Evolutionary conservation across 2,888 invertebrate genomes (phyloP), one percentile per base, ranked within the genome.

Genomic region (Pimpla rufipes): DNA sequence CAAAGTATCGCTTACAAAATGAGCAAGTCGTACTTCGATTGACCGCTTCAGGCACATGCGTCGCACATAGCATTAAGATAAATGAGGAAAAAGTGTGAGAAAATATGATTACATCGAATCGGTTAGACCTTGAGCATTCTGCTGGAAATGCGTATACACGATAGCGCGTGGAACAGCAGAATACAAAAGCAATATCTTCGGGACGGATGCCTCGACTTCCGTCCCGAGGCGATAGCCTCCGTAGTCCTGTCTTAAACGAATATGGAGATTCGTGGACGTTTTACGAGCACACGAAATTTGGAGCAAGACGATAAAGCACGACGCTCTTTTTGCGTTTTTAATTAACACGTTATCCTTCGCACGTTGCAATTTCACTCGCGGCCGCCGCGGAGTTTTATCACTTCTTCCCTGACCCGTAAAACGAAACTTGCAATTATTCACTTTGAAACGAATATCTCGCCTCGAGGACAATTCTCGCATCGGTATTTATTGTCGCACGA

Each of bases 41-140:
- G 55, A 55, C 55, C 23, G n/a, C 11, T 13, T 11, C 52, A 29
- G 13, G 57, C 29, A 29, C 11, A 57, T 29, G 13, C 57, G 57
- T 59, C 57, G 57, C 23, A 52, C 21, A 21, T 18, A 18, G 18
- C 11, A 55, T 35, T 35, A n/a, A 59, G 57, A 59, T 59, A 59
- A 59, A 35, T 35, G 57, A 35, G 35, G 35, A 59, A 59, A 59
- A 59, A 59, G 29, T 59, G 57, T 59, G 57, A 35, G 29, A 59
- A 59, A 59, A 35, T 59, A 35, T 55, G 55, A 55, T 55, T 23
- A 23, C 21, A 21, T 0, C 11, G 55, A 59, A 35, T 29, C 57
- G 57, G n/a, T 59, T 35, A 35, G 35, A 59, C 57, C 57, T 59
- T 59, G 57, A 35, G 35, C 35, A 3, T 59, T 35, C n/a, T n/a